Evolutionary conservation across 2,113 vertebrate species (phyloP), one percentile per base, ranked within the genome.

Genomic region (Turnix velox): DNA sequence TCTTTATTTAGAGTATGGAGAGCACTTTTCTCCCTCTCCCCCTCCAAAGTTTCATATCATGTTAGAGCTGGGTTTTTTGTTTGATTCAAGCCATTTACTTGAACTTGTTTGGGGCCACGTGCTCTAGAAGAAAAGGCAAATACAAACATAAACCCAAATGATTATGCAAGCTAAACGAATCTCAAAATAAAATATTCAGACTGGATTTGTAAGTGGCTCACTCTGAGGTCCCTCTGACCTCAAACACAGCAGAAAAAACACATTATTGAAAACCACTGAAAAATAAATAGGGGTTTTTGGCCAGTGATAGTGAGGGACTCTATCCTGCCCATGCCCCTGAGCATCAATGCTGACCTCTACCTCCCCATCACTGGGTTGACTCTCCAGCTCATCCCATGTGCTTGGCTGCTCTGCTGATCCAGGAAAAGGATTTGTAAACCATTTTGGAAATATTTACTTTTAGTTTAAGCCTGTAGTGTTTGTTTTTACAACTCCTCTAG

Each of bases 181-280:
- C 75, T 51, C 1, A 6, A 87, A 91, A 75, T 63, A 71, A 90
- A 93, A 89, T 72, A 91, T 42, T 87, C 84, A 74, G 81, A 2
- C 37, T 84, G 22, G 58, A 87, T 88, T 92, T 95, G 71, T 13
- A 30, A 91, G 78, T 55, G 71, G 89, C 81, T 95, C 23, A 0
- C 51, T 71, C 84, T 88, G 87, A 59, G 92, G 92, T 96, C 71
- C 67, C 28, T 83, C 27, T 91, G 87, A 93, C 95, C 95, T 94
- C 96, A 96, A 87, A 69, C 24, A 67, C 72, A 69, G 76, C 58
- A 91, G 63, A 83, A 93, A 93, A 95, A 96, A 91, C 74, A 62
- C 25, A 63, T 91, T 94, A 90, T 13, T 85, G 45, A 65, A 89
- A 94, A 87, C 87, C 54, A 0, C 84, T 69, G 58, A 67, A 73